Evolutionary conservation across 1,140 invertebrate genomes (phyloP).

Genomic region (Calliopsis andreniformis): DNA sequence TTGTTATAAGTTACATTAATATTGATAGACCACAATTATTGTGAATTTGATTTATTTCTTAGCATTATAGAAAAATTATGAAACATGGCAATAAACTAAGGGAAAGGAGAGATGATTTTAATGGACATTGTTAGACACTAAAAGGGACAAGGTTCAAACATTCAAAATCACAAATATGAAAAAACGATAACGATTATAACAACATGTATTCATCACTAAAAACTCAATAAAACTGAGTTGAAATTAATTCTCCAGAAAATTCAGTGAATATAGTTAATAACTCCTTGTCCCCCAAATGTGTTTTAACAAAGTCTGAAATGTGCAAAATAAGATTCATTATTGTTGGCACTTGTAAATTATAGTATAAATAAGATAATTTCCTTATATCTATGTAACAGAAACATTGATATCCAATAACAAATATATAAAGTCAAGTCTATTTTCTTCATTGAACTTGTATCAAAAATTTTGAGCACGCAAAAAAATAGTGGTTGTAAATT

Average conservation of each 20-base stretch:
- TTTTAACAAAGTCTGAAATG: slow-evolving; percentile 22
- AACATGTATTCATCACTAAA: neutral
- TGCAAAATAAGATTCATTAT: slow-evolving; percentile 2
- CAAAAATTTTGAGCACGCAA: slow-evolving; percentile 1
- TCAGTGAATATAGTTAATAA: neutral
- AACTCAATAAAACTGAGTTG: neutral
- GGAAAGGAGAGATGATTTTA: neutral
- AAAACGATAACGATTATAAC: neutral
- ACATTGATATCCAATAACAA: slow-evolving; percentile 3
- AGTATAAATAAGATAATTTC: slow-evolving; percentile 16
- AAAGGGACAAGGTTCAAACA: slow-evolving; percentile 14
- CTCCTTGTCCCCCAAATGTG: slow-evolving; percentile 23
- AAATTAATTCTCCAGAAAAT: slow-evolving; percentile 3
- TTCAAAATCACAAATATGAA: slow-evolving; percentile 20
- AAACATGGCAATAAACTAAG: slow-evolving; percentile 29
- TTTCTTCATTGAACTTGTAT: slow-evolving; percentile 19
- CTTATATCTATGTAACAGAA: neutral
- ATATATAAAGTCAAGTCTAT: slow-evolving; percentile 25
- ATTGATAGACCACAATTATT: slow-evolving; percentile 26
- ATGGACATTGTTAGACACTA: slow-evolving; percentile 29
- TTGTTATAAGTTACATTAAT: slow-evolving; percentile 22
- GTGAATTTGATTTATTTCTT: slow-evolving; percentile 9
- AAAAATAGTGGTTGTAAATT: slow-evolving; percentile 17
- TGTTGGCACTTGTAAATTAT: slow-evolving; percentile 50
- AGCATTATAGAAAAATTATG: slow-evolving; percentile 16